phyloP scores from a whole-genome alignment of 2,888 invertebrate species.

The Maniola hyperantus region DNA sequence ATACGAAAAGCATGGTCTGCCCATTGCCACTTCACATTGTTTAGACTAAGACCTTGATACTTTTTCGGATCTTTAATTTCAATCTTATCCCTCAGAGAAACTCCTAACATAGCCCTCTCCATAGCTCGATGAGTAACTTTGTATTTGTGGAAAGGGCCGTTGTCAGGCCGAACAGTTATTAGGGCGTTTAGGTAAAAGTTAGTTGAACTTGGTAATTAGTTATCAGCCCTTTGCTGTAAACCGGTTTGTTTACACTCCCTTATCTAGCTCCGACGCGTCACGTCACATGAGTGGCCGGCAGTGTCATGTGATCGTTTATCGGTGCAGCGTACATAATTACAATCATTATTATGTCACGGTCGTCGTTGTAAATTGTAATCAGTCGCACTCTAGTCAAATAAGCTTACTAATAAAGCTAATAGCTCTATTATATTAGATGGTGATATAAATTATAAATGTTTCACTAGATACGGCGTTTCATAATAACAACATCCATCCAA shows the following conservation, averaged over 20 bases:
- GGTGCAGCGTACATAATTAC: conserved; percentile 32
- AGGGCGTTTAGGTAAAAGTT: neutral
- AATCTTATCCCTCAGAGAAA: too few relatives aligned
- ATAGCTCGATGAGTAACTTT: too few relatives aligned
- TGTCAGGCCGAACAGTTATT: too few relatives aligned
- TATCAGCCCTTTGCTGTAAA: conserved; percentile 28
- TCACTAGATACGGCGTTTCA: too few relatives aligned
- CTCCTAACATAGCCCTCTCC: too few relatives aligned
- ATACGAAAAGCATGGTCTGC: too few relatives aligned
- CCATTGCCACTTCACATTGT: too few relatives aligned
- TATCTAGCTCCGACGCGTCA: conserved; percentile 53
- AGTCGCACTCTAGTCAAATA: neutral
- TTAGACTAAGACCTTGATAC: too few relatives aligned
- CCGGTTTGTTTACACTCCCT: conserved; percentile 44
- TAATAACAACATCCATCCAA: too few relatives aligned
- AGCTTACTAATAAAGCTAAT: neutral
- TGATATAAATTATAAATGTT: too few relatives aligned
- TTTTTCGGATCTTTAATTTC: too few relatives aligned
- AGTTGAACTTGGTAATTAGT: conserved; percentile 4
- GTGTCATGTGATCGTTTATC: conserved; percentile 66
- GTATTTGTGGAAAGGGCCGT: too few relatives aligned
- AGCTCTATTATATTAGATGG: neutral
- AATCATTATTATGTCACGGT: conserved; percentile 28
- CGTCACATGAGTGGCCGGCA: conserved; percentile 63
- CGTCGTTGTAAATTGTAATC: neutral